Conservation (phyloP, 2,113 vertebrate genomes). For the Eulacestoma nigropectus region DNA sequence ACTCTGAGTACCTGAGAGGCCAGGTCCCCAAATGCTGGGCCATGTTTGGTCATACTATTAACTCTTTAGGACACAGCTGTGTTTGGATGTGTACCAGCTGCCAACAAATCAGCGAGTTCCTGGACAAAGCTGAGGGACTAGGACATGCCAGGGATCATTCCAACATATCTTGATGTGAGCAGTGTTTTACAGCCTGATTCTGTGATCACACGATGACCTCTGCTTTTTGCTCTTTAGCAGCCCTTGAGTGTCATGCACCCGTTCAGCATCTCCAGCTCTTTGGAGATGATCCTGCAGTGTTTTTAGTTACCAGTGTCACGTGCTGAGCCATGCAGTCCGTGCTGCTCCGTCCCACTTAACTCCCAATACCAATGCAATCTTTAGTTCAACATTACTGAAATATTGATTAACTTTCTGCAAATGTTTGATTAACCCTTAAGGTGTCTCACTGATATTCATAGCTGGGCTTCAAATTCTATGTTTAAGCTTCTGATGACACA, state of each 20-base stretch:
- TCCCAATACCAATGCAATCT: background rate
- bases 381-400: background rate
- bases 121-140: background rate
- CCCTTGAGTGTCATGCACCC: background rate
- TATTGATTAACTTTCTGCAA: background rate
- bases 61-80: background rate
- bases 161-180: no score
- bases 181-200: background rate
- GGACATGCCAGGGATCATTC: background rate
- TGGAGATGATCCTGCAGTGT: background rate
- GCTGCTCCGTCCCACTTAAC: background rate
- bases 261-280: background rate
- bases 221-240: background rate
- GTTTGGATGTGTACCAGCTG: background rate
- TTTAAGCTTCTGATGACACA: background rate
- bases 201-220: background rate
- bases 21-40: no score
- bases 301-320: background rate
- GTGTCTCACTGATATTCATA: background rate
- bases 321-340: rapidly evolving
- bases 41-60: background rate
- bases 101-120: rapidly evolving
- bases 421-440: background rate
- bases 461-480: background rate
- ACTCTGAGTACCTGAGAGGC: no score